Base-by-base conservation (phyloP, 2,797 vertebrate genomes). In the Perodicticus potto region DNA sequence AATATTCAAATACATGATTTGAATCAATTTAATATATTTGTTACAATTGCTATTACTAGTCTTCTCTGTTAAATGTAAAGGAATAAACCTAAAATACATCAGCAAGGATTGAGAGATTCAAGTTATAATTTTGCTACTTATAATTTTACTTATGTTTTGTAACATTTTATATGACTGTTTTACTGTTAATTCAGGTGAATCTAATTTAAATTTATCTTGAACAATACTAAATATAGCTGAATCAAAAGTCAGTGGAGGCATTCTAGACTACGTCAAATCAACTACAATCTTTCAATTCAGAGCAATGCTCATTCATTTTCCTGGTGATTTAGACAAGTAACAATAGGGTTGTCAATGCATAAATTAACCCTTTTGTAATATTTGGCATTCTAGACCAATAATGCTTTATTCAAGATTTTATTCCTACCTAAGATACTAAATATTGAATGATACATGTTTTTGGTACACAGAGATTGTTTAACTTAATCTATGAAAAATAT, bases 181-280 rank as follows among this genome's bases (percentile, higher is more conserved):
- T 27, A 82, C 67, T 69, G 69, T 61, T 83, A 89, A 73, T 43
- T 80, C 11, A 78, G 23, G 16, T 29, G 87, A 73, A 82, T 83
- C 34, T 74, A 80, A 87, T 81, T 87, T 65, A 93, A 89, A 91
- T 92, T 94, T 83, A 43, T 80, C n/a, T 81, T 57, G 25, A 81
- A 53, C 20, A 16, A 49, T 94, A 86, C 16, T 49, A 89, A 89
- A 37, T 63, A 59, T 69, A 22, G 87, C 20, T 63, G 74, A 89
- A 73, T 86, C 55, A 94, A 73, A 94, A 73, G 55, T 63, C n/a
- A 78, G 5, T 88, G 8, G 89, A 69, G 40, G 13, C 45, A 80
- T 77, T 43, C 32, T 45, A 45, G 45, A 83, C 40, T 22, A 29
- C 61, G 32, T 72, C 29, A 89, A 73, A 73, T 86, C 73, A 93